phyloP scores from a whole-genome alignment of 2,888 invertebrate genomes.

The Campaea margaritaria region DNA sequence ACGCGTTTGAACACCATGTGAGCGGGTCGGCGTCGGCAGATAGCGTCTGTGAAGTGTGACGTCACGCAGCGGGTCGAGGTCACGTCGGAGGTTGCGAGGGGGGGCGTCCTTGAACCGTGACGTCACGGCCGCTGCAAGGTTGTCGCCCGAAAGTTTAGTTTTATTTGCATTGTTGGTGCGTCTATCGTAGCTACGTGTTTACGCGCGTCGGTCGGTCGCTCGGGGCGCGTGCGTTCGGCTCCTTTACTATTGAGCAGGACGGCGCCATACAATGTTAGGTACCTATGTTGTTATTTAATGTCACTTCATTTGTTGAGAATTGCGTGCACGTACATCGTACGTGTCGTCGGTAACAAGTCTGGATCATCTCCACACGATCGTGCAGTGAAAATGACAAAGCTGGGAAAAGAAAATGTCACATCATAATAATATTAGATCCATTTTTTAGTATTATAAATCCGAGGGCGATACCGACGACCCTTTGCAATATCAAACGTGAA shows the following conservation, averaged over 20 bases:
- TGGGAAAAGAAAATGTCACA: neutral
- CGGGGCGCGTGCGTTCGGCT: too few relatives aligned
- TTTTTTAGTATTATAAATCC: neutral
- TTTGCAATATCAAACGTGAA: too few relatives aligned
- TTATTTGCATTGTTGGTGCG: constrained; percentile 19
- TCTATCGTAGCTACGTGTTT: constrained; percentile 4
- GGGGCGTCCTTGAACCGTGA: constrained; percentile 38
- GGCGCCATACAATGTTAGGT: neutral
- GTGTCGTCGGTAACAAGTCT: constrained; percentile 8
- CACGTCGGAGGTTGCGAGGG: constrained; percentile 7
- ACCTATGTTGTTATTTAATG: neutral
- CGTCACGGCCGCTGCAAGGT: constrained; percentile 39
- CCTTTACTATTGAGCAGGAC: too few relatives aligned
- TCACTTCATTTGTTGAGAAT: constrained; percentile 1
- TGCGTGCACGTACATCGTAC: constrained; percentile 8
- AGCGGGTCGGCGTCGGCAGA: neutral
- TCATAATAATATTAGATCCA: too few relatives aligned
- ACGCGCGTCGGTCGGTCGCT: too few relatives aligned
- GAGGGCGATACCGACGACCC: too few relatives aligned
- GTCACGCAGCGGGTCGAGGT: constrained; percentile 20
- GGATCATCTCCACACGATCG: constrained; percentile 1
- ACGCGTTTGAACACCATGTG: neutral
- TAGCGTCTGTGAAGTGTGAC: constrained; percentile 19
- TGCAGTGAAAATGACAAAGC: neutral
- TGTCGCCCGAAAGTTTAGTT: constrained; percentile 25